phyloP scores from a whole-genome alignment of 2,113 vertebrate species.

The Nothoprocta pentlandii region DNA sequence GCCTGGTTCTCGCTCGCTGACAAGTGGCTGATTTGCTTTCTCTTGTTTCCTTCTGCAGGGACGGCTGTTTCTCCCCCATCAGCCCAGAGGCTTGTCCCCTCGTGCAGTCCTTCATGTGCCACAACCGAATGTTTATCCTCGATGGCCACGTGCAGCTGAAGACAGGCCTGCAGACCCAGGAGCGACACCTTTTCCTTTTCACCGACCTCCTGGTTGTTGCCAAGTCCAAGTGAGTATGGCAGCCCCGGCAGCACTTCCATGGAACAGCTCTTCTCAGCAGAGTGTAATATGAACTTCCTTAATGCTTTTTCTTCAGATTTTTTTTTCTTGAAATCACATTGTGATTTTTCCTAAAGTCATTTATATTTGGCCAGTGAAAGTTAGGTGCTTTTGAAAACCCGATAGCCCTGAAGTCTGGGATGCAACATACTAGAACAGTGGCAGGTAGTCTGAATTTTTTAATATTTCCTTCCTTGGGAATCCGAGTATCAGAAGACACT shows the following conservation, averaged over 20 bases:
- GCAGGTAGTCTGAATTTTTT: not conserved
- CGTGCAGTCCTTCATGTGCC: constrained; percentile 87
- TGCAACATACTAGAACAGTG: not conserved
- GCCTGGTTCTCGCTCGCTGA: not conserved
- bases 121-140: constrained; percentile 83
- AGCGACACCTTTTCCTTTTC: constrained; percentile 94
- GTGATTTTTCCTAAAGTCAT: not conserved
- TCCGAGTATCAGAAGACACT: not conserved
- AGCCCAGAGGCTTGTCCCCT: constrained; percentile 87
- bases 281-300: not conserved
- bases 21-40: not conserved
- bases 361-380: not conserved
- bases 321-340: not conserved
- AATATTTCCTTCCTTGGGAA: not conserved
- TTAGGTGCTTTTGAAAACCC: not conserved
- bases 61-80: constrained; percentile 84
- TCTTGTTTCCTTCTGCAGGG: constrained; percentile 76
- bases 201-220: constrained; percentile 90
- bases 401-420: not conserved
- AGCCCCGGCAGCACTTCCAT: not conserved
- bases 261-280: not conserved
- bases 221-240: constrained; percentile 91
- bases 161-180: constrained; percentile 92
- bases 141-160: constrained; percentile 89
- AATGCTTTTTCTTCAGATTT: not conserved